phyloP scores from a whole-genome alignment of 1,140 invertebrate genomes.

The Caenorhabditis tropicalis region DNA sequence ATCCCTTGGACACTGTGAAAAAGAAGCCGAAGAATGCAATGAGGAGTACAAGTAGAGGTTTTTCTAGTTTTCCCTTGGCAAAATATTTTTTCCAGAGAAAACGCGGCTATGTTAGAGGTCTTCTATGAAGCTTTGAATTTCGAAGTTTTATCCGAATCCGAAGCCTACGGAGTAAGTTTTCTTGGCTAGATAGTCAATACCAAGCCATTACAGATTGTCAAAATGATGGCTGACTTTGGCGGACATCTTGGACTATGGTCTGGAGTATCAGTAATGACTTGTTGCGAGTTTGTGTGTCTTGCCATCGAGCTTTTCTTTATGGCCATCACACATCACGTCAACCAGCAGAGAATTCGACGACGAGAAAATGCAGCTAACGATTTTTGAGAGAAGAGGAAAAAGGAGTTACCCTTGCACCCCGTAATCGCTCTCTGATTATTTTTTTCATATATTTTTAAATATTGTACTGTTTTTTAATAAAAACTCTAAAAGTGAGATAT shows the following conservation, averaged over 20 bases:
- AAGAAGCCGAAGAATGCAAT: slow-evolving; percentile 59
- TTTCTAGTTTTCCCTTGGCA: not conserved
- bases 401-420: no score
- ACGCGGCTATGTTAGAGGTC: slow-evolving; percentile 66
- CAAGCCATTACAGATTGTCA: slow-evolving; percentile 61
- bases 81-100: slow-evolving; percentile 59
- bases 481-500: no score
- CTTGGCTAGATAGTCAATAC: not conserved
- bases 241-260: slow-evolving; percentile 59
- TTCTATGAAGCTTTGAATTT: slow-evolving; percentile 67
- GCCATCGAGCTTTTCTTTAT: slow-evolving; percentile 60
- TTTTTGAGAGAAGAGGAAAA: not conserved
- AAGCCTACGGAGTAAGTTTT: slow-evolving; percentile 64
- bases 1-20: slow-evolving; percentile 59
- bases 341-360: slow-evolving; percentile 3
- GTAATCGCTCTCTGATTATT: no score
- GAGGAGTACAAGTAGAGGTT: slow-evolving; percentile 61
- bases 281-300: slow-evolving; percentile 64
- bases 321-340: slow-evolving; percentile 55
- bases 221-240: slow-evolving; percentile 68
- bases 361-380: slow-evolving; percentile 39
- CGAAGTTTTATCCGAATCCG: slow-evolving; percentile 62
- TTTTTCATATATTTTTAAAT: no score
- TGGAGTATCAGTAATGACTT: slow-evolving; percentile 64
- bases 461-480: no score